phyloP scores from a whole-genome alignment of 2,797 vertebrate genomes.

The Dallia pectoralis region DNA sequence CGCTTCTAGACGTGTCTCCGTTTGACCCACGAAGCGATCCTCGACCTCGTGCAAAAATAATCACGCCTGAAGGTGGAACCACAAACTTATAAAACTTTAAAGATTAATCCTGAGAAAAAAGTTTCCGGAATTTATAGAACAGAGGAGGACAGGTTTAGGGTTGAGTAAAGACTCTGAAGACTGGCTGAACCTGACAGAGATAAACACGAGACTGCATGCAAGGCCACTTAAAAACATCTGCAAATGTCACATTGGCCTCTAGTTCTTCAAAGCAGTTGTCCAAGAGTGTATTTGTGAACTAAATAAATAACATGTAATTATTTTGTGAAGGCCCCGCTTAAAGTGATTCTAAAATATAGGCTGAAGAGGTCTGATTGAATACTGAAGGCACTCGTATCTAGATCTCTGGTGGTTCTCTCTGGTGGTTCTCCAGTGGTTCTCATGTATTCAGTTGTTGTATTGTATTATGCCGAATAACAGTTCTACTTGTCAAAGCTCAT shows the following conservation, averaged over 20 bases:
- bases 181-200: conserved; percentile 38
- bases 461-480: too few relatives aligned
- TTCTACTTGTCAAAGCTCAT: too few relatives aligned
- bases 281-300: conserved; percentile 28
- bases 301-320: conserved; percentile 16
- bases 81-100: conserved; percentile 68
- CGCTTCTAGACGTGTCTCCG: conserved; percentile 41
- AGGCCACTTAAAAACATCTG: not conserved
- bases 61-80: conserved; percentile 48
- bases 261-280: conserved; percentile 7
- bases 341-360: conserved; percentile 16
- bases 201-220: conserved; percentile 31
- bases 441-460: too few relatives aligned
- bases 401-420: too few relatives aligned
- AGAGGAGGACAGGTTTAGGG: not conserved
- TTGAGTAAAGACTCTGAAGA: conserved; percentile 29
- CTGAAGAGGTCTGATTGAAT: too few relatives aligned
- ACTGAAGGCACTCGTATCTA: too few relatives aligned
- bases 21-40: conserved; percentile 54
- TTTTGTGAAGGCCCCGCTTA: conserved; percentile 27
- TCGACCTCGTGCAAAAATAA: conserved; percentile 69
- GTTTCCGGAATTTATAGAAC: conserved; percentile 24
- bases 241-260: conserved; percentile 36
- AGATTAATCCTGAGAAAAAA: conserved; percentile 58
- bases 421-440: too few relatives aligned